Evolutionary conservation across 2,888 invertebrate genomes (phyloP).

Genomic region (Leptopterna dolabrata): DNA sequence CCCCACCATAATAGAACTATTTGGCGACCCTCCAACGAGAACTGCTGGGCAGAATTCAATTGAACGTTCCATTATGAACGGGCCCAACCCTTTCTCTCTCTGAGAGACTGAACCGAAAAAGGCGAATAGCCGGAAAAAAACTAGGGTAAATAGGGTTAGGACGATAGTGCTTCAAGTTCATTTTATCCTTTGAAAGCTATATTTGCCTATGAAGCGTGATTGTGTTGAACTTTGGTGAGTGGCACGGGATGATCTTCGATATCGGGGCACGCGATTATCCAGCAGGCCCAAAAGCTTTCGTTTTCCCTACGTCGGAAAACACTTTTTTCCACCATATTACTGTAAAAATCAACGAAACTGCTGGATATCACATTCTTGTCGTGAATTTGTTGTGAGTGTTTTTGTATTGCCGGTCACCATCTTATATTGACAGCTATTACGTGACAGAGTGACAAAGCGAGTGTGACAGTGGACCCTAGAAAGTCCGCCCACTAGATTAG

Average conservation of each 20-base stretch:
- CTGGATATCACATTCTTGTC: too few relatives aligned
- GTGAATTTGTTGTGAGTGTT: too few relatives aligned
- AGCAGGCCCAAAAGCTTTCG: background rate
- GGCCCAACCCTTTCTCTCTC: background rate
- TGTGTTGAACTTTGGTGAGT: slow-evolving; percentile 32
- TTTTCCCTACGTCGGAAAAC: background rate
- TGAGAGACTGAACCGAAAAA: background rate
- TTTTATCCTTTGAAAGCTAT: background rate
- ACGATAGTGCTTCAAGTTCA: background rate
- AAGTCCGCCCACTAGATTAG: too few relatives aligned
- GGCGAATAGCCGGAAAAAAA: background rate
- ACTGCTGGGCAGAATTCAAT: background rate
- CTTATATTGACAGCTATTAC: too few relatives aligned
- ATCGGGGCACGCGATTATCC: slow-evolving; percentile 42
- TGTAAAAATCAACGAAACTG: too few relatives aligned
- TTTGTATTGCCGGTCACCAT: too few relatives aligned
- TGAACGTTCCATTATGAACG: background rate
- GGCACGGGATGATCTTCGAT: slow-evolving; percentile 49
- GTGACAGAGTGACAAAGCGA: too few relatives aligned
- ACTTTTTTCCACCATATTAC: background rate
- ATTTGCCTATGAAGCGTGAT: slow-evolving; percentile 16
- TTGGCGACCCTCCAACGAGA: background rate
- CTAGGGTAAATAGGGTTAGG: background rate
- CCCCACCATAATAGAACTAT: background rate
- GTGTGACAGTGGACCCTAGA: too few relatives aligned